phyloP scores from a whole-genome alignment of 2,888 invertebrate species.

The Noctua pronuba region DNA sequence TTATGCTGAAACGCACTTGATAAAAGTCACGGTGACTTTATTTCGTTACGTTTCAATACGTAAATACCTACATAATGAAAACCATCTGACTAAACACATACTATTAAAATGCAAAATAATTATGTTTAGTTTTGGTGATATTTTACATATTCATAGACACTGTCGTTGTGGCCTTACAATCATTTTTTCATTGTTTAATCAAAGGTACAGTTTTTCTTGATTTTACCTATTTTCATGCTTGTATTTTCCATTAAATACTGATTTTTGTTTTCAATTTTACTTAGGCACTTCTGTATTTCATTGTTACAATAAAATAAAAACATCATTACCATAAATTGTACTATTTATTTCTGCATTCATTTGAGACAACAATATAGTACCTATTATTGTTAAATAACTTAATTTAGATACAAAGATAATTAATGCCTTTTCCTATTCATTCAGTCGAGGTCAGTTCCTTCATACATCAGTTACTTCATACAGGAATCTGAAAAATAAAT shows the following conservation, averaged over 20 bases:
- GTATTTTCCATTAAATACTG: slow-evolving; percentile 1
- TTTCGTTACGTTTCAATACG: slow-evolving; percentile 20
- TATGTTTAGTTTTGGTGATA: slow-evolving; percentile 8
- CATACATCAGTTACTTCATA: slow-evolving; percentile 65
- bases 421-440: not conserved
- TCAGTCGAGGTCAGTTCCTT: not conserved
- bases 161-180: not conserved
- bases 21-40: slow-evolving; percentile 34
- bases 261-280: slow-evolving; percentile 5
- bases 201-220: not conserved
- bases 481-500: slow-evolving; percentile 75
- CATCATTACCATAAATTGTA: slow-evolving; percentile 14
- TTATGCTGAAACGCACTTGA: slow-evolving; percentile 20
- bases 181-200: not conserved
- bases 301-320: slow-evolving; percentile 28
- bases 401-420: not conserved
- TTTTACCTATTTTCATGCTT: not conserved
- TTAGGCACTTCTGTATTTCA: not conserved
- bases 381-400: slow-evolving; percentile 3
- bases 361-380: not conserved
- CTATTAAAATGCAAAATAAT: slow-evolving; percentile 21
- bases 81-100: slow-evolving; percentile 36
- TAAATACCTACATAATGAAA: slow-evolving; percentile 6
- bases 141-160: slow-evolving; percentile 2
- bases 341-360: slow-evolving; percentile 18